Conservation (phyloP, 2,797 vertebrate species). For the Neosalanx taihuensis region DNA sequence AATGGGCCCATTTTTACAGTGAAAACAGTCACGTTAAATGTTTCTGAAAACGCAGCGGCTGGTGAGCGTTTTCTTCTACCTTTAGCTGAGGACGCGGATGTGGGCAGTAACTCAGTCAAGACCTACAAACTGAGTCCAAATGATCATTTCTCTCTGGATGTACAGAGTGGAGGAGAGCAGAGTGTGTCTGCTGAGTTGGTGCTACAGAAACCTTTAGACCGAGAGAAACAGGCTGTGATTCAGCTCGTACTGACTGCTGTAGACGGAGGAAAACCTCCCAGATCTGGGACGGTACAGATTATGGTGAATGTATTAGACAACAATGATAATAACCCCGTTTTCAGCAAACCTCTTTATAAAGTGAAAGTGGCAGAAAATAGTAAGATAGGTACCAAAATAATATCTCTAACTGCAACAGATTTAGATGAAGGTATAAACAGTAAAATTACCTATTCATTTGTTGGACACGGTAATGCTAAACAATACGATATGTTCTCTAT, state of each 20-base stretch:
- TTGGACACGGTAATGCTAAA: conserved; percentile 39
- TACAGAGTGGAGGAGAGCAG: conserved; percentile 18
- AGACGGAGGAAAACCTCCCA: conserved; percentile 74
- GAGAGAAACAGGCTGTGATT: conserved; percentile 67
- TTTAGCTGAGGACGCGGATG: conserved; percentile 31
- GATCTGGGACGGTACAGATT: conserved; percentile 69
- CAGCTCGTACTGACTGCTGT: conserved; percentile 67
- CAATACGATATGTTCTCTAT: not conserved
- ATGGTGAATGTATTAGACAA: conserved; percentile 68
- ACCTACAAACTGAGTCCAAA: conserved; percentile 41
- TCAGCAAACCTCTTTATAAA: conserved; percentile 67
- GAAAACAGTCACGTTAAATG: conserved; percentile 7
- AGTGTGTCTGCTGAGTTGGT: conserved; percentile 47
- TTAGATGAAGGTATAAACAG: conserved; percentile 66
- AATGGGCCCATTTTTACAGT: conserved; percentile 30
- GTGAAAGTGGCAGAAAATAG: conserved; percentile 70
- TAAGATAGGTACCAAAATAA: conserved; percentile 39
- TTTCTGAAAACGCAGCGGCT: conserved; percentile 47
- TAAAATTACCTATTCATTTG: conserved; percentile 70
- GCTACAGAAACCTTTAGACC: conserved; percentile 73
- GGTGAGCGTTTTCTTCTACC: conserved; percentile 45
- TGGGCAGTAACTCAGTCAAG: conserved; percentile 37
- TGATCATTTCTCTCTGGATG: conserved; percentile 48
- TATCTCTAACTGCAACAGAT: conserved; percentile 62
- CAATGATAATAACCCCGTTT: conserved; percentile 73